phyloP scores from a whole-genome alignment of 1,140 invertebrate species.

The Pachyrhynchus sulphureomaculatus region DNA sequence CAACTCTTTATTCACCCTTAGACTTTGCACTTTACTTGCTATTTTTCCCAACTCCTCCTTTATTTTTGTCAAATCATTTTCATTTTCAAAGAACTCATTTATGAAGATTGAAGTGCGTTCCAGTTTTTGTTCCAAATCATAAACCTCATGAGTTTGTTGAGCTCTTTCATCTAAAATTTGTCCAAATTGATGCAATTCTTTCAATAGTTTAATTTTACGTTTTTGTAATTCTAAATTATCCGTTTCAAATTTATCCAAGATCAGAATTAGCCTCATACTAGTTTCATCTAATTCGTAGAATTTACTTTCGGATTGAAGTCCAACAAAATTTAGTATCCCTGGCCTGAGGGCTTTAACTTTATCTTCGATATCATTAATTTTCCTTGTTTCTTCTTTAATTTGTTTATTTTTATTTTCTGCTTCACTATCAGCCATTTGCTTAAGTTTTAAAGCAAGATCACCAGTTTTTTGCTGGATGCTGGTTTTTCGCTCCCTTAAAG shows the following conservation, averaged over 20 bases:
- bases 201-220: conserved; percentile 25
- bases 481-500: conserved; percentile 1
- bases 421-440: neutral
- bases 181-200: conserved; percentile 22
- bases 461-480: conserved; percentile 11
- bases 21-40: neutral
- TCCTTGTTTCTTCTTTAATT: neutral
- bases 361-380: conserved; percentile 25
- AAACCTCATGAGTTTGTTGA: conserved; percentile 26
- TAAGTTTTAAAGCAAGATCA: neutral
- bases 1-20: conserved; percentile 14
- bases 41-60: conserved; percentile 14
- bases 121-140: conserved; percentile 17
- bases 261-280: conserved; percentile 14
- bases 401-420: conserved; percentile 4
- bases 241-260: conserved; percentile 20
- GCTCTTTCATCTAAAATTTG: conserved; percentile 30
- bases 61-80: conserved; percentile 9
- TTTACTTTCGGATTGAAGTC: conserved; percentile 21
- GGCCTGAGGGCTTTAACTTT: neutral
- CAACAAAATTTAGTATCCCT: conserved; percentile 28
- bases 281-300: conserved; percentile 34
- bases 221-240: conserved; percentile 17
- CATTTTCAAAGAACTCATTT: neutral
- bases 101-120: conserved; percentile 4